A percentile compares a stretch with the other conserved stretches of the same genome.
These are phyloP conservation scores for Sceloporus tristichus DNA, from an alignment of 2,113 vertebrate genomes.

Conservation along the genomic window DNA sequence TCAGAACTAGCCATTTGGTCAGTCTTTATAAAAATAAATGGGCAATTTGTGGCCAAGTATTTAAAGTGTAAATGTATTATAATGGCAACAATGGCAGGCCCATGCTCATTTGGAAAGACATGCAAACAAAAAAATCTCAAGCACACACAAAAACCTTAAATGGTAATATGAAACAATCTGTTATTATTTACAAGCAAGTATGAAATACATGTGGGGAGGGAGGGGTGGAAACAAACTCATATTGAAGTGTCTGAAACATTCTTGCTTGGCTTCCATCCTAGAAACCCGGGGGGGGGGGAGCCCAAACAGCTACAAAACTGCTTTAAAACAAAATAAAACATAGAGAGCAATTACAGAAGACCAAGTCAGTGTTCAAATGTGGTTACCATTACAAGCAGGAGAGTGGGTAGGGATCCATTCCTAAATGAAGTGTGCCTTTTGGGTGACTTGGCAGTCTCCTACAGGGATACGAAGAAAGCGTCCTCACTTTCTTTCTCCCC, in stretches of 20 bases:
- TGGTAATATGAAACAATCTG: background rate
- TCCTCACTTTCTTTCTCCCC: background rate
- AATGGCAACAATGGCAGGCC: background rate
- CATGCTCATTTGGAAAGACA: background rate
- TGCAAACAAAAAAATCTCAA: too few species aligned
- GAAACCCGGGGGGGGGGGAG: background rate
- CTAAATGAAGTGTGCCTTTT: background rate
- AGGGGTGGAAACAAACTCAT: too few species aligned
- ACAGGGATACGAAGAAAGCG: background rate
- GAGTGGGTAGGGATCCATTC: too few species aligned
- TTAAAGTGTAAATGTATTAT: background rate
- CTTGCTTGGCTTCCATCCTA: conserved; percentile 2
- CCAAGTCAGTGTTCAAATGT: background rate
- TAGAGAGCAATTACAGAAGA: background rate
- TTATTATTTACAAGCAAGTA: background rate
- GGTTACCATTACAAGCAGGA: background rate
- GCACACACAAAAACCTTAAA: background rate
- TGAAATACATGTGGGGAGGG: background rate
- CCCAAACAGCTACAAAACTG: background rate
- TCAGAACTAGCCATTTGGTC: background rate
- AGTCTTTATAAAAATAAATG: background rate
- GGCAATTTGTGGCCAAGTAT: background rate
- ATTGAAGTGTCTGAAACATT: background rate
- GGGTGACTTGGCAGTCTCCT: background rate
- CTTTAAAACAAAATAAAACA: background rate